Evolutionary conservation across 1,140 invertebrate genomes (phyloP), one percentile per base, ranked within the genome.

Genomic region (Zaprionus africanus): DNA sequence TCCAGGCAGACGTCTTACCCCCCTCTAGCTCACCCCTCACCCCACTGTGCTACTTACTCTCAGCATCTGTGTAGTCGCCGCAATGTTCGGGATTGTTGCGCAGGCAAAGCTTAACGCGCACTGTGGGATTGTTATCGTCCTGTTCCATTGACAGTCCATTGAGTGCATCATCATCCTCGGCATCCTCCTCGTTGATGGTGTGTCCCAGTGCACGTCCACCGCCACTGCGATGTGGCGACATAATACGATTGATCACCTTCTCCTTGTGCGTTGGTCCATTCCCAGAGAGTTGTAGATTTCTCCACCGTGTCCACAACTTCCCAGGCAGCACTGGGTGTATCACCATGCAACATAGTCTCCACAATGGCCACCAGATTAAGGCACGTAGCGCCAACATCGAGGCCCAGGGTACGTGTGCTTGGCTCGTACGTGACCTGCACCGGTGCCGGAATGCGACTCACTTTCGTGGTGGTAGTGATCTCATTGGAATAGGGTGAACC

Each of bases 401-500:
- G 96, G 6, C 95, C 95, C 1, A 98, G 85, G 0, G 94, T 95
- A 36, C 95, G 95, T 3, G 95, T 95, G 74, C 95, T 95, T 0
- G 96, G 96, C 79, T 98, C 96, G 86, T 95, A 98, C 15, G 96
- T 96, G 3, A 98, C 97, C 66, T 96, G 94, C 66, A 97, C 93
- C 0, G 97, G 96, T 0, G 95, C 93, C 1, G 97, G 96, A 22
- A 98, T 98, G 76, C 96, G 95, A 70, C 98, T 96, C 1, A 98
- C 96, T 63, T 96, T 95, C 0, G 97, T 98, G 1, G 95, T 96
- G 5, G 95, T 95, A 12, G 94, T 93, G 1, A 97, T 95, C 90
- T 97, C 96, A 66, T 97, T 96, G 0, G 97, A 98, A 87, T 96
- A 97, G 65, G 97, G 96, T 28, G 97, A 97, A 57, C 95, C 95